Conservation (phyloP, 1,140 invertebrate species). For the Drosophila dunni region DNA sequence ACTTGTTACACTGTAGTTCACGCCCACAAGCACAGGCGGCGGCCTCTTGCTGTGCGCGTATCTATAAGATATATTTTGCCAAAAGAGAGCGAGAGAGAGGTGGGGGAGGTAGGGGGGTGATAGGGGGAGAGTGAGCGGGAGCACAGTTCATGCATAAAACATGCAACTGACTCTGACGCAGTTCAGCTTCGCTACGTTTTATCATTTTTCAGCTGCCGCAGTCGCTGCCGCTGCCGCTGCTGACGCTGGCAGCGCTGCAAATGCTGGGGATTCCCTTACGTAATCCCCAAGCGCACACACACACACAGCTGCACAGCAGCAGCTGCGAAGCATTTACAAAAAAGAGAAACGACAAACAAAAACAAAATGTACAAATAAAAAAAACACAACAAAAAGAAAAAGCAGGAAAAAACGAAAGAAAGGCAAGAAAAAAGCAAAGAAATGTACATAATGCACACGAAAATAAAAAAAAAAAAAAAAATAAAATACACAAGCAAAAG, state of each 20-base stretch:
- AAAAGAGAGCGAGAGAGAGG: not conserved
- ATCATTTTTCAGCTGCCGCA: slow-evolving; percentile 35
- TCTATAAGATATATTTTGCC: slow-evolving; percentile 70
- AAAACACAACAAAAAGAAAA: not conserved
- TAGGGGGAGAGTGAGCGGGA: not conserved
- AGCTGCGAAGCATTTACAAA: slow-evolving; percentile 47
- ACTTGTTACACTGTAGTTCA: slow-evolving; percentile 52
- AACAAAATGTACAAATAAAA: slow-evolving; percentile 27
- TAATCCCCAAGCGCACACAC: slow-evolving; percentile 79
- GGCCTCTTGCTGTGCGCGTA: slow-evolving; percentile 25
- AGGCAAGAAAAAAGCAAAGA: slow-evolving; percentile 55
- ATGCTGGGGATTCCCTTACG: slow-evolving; percentile 82
- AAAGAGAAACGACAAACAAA: slow-evolving; percentile 62
- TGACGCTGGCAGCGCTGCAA: slow-evolving; percentile 68
- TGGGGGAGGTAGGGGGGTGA: not conserved
- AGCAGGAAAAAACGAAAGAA: not conserved
- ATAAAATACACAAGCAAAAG: not conserved
- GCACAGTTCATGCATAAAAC: slow-evolving; percentile 65
- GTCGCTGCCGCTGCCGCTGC: slow-evolving; percentile 54
- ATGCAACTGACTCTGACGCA: slow-evolving; percentile 61
- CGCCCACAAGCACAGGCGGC: slow-evolving; percentile 15
- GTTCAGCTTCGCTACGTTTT: slow-evolving; percentile 64
- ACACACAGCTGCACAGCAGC: slow-evolving; percentile 27
- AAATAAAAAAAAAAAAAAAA: slow-evolving; percentile 6
- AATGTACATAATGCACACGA: slow-evolving; percentile 35